Base-by-base conservation (phyloP, 2,113 vertebrate genomes). In the Ctenomys sociabilis region DNA sequence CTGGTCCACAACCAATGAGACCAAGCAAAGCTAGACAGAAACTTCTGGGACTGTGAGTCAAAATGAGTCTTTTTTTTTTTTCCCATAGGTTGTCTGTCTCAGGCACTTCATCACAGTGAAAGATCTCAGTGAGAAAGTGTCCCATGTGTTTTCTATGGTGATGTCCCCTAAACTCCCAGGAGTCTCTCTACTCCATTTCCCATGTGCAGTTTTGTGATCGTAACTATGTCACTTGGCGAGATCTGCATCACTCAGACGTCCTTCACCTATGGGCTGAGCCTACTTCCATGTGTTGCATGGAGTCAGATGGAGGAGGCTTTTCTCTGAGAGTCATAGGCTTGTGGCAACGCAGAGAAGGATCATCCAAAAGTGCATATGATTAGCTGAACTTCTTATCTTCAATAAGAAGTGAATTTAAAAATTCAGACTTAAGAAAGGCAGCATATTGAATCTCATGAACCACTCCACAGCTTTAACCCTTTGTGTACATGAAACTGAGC, bases 331-430 rank as follows among this genome's bases (percentile, higher is more conserved):
- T 82, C 93, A 43, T 85, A 93, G 6, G 22, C 78, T 57, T 24
- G 5, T 77, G 21, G n/a, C 88, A 59, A 93, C 12, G 24, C 21
- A 88, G 14, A 3, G 37, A 82, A 95, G 72, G 13, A 80, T 66
- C 45, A 37, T 52, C 35, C 64, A 81, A 73, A 94, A 6, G 26
- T 11, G 45, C 70, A 22, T 24, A 85, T 91, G 81, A 84, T 70
- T 95, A 91, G 93, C 32, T 28, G 37, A 85, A 88, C 13, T 91
- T 85, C 40, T 40, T 66, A 24, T 96, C 7, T 26, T 83, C 28
- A 30, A 8, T 45, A 14, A 21, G 5, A 89, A 91, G 43, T 61
- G 32, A 87, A 37, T 88, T 26, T 73, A 85, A 64, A 86, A 75
- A 40, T 78, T 72, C 88, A 90, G 32, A 81, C 37, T 61, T 21